Evolutionary conservation across 2,888 invertebrate species (phyloP).

Genomic region (Zaprionus bogoriensis): DNA sequence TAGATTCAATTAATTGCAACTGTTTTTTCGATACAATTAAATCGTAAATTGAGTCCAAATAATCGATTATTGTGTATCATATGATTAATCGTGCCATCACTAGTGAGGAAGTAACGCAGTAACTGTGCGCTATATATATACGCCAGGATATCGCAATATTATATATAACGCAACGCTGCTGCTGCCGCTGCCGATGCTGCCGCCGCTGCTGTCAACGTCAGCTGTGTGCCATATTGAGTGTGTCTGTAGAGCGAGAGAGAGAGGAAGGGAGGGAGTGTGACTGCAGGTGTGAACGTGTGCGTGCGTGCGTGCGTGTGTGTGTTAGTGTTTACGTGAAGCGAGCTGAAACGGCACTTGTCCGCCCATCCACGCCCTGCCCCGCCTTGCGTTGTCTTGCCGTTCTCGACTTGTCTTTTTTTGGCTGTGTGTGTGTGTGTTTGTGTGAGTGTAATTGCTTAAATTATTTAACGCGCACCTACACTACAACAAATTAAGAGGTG

Average conservation of each 20-base stretch:
- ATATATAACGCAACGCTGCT: too few relatives aligned
- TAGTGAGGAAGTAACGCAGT: too few relatives aligned
- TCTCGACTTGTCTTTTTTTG: not conserved
- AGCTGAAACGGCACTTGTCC: constrained; percentile 15
- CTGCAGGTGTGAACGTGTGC: not conserved
- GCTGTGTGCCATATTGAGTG: constrained; percentile 43
- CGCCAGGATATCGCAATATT: too few relatives aligned
- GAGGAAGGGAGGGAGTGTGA: constrained; percentile 8
- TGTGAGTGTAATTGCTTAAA: constrained; percentile 22
- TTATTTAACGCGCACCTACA: constrained; percentile 42
- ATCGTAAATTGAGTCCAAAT: too few relatives aligned
- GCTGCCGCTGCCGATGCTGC: constrained; percentile 20
- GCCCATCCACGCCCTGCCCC: not conserved
- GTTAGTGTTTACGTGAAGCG: too few relatives aligned
- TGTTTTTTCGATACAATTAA: too few relatives aligned
- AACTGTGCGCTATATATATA: too few relatives aligned
- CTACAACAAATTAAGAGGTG: constrained; percentile 35
- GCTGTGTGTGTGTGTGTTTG: not conserved
- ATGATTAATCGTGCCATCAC: too few relatives aligned
- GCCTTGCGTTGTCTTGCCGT: not conserved
- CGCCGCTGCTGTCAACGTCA: constrained; percentile 56
- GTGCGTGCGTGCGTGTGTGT: not conserved
- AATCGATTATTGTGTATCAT: too few relatives aligned
- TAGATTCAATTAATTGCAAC: too few relatives aligned
- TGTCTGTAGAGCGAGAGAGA: not conserved